phyloP scores from a whole-genome alignment of 2,797 vertebrate genomes.

The Nyctibius grandis region DNA sequence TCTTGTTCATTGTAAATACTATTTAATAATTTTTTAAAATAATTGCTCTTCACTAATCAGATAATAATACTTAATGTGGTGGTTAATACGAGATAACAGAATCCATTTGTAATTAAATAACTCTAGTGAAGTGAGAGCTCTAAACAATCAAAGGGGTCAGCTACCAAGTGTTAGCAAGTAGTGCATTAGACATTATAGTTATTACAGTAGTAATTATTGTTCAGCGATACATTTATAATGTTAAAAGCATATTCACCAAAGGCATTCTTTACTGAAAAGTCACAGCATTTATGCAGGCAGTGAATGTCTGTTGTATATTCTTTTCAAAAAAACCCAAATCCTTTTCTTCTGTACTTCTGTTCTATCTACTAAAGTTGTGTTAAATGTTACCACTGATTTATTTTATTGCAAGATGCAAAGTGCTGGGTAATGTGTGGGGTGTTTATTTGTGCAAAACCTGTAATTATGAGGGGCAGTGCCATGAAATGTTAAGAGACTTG shows the following conservation, averaged over 20 bases:
- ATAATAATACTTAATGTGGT: conserved; percentile 23
- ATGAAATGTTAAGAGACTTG: conserved; percentile 25
- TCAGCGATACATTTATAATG: neutral
- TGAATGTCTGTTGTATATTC: neutral
- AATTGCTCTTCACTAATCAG: conserved; percentile 21
- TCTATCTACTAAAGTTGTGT: neutral
- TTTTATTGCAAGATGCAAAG: neutral
- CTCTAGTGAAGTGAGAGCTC: neutral
- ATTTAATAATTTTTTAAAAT: neutral
- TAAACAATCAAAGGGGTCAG: conserved; percentile 36
- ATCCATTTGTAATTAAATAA: conserved; percentile 60
- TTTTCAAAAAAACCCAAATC: neutral
- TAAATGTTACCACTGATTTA: neutral
- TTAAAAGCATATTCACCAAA: neutral
- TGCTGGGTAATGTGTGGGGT: neutral
- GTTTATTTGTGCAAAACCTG: conserved; percentile 23
- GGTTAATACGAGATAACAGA: conserved; percentile 18
- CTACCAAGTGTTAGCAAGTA: neutral
- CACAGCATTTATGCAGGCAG: neutral
- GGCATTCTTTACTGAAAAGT: neutral
- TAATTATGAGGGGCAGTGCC: conserved; percentile 9
- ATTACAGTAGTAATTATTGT: conserved; percentile 32
- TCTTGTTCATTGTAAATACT: neutral
- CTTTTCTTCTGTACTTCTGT: neutral
- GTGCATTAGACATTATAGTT: neutral